Conservation (phyloP, 1,140 invertebrate genomes). For the Procambarus virginalis region DNA sequence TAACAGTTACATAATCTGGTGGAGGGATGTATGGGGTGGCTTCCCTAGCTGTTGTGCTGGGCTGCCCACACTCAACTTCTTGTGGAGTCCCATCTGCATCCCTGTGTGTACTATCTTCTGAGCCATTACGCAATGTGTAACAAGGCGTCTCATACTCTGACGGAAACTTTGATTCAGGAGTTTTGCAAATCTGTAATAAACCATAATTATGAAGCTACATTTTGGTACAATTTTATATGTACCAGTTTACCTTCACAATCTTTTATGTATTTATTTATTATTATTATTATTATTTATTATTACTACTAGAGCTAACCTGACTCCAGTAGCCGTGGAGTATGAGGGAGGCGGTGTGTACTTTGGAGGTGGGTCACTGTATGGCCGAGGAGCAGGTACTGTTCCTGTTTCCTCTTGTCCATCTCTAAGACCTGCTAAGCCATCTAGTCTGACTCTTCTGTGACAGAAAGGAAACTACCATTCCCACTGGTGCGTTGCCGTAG, state of each 20-base stretch:
- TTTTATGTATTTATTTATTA: too few relatives aligned
- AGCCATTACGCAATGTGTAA: conserved; percentile 22
- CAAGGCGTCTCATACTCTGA: conserved; percentile 83
- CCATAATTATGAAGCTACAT: not conserved
- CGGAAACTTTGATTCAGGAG: conserved; percentile 85
- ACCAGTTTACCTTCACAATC: too few relatives aligned
- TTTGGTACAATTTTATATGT: too few relatives aligned
- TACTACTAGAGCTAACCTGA: conserved; percentile 73
- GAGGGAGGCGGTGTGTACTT: conserved; percentile 95
- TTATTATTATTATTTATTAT: too few relatives aligned
- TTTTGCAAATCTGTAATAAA: conserved; percentile 81
- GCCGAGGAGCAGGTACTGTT: conserved; percentile 68
- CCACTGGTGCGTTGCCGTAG: conserved; percentile 69
- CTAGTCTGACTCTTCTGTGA: conserved; percentile 69
- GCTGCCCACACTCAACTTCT: not conserved
- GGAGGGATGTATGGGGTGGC: conserved; percentile 62
- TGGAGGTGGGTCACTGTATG: conserved; percentile 85
- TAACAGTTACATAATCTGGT: conserved; percentile 55
- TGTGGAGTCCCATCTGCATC: conserved; percentile 31
- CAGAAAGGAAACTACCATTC: conserved; percentile 13
- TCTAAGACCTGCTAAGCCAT: conserved; percentile 71
- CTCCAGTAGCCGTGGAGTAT: conserved; percentile 92
- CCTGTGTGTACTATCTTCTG: conserved; percentile 1
- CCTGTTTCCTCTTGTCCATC: conserved; percentile 70
- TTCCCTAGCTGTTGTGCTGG: not conserved